Conservation (phyloP, 2,113 vertebrate genomes). For the Syrrhaptes paradoxus region DNA sequence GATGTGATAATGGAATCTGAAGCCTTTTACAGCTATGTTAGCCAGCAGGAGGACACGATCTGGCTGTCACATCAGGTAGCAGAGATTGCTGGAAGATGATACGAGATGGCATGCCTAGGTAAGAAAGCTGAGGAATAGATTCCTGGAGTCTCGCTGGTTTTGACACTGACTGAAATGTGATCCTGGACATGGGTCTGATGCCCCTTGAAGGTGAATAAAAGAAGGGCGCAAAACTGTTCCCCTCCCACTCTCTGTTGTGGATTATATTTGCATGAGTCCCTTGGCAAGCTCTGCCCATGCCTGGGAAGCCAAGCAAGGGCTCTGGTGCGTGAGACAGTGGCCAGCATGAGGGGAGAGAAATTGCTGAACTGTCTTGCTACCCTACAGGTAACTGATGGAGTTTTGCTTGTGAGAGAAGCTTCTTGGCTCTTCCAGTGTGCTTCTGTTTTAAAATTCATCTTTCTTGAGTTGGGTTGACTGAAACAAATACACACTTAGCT, state of each 20-base stretch:
- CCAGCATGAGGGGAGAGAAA: neutral
- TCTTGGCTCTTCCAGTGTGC: neutral
- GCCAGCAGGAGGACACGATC: neutral
- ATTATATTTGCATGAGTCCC: neutral
- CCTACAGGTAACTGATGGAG: neutral
- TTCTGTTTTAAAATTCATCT: neutral
- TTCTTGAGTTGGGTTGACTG: neutral
- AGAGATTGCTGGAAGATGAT: neutral
- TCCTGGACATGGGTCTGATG: neutral
- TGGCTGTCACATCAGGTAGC: neutral
- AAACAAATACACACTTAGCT: neutral
- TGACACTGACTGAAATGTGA: neutral
- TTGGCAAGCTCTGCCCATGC: neutral
- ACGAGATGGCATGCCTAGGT: neutral
- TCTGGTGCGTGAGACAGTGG: neutral
- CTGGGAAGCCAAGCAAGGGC: neutral
- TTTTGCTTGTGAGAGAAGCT: neutral
- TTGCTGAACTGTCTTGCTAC: neutral
- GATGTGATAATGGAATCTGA: no score
- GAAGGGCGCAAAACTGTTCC: neutral
- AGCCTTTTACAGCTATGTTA: neutral
- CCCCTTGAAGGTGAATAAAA: neutral
- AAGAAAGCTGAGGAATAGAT: neutral
- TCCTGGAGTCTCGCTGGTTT: neutral
- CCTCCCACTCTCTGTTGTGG: neutral